Conservation (phyloP, 1,140 invertebrate genomes). For the Whitmania pigra region DNA sequence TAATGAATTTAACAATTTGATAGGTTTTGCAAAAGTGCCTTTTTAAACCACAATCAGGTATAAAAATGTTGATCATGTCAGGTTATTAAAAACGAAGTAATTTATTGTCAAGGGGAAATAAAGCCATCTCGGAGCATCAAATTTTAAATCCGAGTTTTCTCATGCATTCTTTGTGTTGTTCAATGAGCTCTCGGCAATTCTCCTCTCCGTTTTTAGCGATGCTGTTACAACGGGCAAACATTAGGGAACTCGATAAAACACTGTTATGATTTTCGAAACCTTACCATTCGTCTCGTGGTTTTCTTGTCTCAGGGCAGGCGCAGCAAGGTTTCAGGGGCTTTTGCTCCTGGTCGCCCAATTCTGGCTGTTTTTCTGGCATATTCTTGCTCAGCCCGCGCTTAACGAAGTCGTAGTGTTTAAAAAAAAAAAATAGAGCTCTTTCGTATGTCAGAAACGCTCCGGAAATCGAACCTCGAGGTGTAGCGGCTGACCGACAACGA, state of each 20-base stretch:
- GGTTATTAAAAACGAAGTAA: neutral
- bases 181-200: conserved; percentile 74
- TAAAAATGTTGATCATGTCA: too few species aligned
- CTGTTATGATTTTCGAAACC: conserved; percentile 23
- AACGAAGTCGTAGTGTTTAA: too few species aligned
- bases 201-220: conserved; percentile 85
- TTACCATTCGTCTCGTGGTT: conserved; percentile 76
- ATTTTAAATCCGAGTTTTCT: conserved; percentile 86
- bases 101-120: neutral
- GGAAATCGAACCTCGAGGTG: too few species aligned
- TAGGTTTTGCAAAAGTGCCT: too few species aligned
- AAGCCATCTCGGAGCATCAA: conserved; percentile 42
- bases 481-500: too few species aligned
- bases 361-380: too few species aligned
- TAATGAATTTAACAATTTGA: neutral
- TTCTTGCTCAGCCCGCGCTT: too few species aligned
- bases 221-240: conserved; percentile 49
- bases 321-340: conserved; percentile 84
- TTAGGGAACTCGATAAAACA: neutral
- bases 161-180: conserved; percentile 94
- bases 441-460: too few species aligned
- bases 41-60: too few species aligned
- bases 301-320: conserved; percentile 92
- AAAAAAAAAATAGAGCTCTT: too few species aligned
- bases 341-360: conserved; percentile 4